Evolutionary conservation across 2,888 invertebrate genomes (phyloP), one percentile per base, ranked within the genome.

Genomic region (Anticlea derivata): DNA sequence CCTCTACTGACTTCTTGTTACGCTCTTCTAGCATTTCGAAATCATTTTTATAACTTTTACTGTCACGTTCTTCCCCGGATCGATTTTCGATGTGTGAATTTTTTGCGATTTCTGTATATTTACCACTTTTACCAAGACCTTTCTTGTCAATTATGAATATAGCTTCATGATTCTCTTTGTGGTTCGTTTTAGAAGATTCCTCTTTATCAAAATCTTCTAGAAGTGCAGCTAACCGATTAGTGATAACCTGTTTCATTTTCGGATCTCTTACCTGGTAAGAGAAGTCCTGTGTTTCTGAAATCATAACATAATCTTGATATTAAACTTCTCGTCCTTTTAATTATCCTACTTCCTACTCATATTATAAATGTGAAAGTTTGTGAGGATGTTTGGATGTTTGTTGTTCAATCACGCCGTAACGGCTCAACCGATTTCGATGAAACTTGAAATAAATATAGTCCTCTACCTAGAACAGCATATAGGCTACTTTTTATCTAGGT

Each of bases 161-260:
- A 12, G 13, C 49, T 44, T 54, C 31, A 8, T 51, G 12, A 2
- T 49, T 49, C 1, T 35, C 8, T 40, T 38, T 39, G 3, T 40
- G 8, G 2, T 41, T 44, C 4, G 1, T 35, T 34, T 29, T 50
- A 1, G 24, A 43, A 1, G 60, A 12, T 46, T 78, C 74, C 54
- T 80, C 78, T 26, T 69, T 68, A 1, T 86, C 86, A 22, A 87
- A 49, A 43, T 81, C 76, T 64, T 86, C 80, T 20, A 88, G 50
- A 12, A 88, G 62, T 17, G 61, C 66, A 1, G 74, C 71, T 23
- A 88, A 54, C 1, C 74, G 70, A 10, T 67, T 73, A 0, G 77
- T 78, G 0, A 88, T 52, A 12, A 80, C 63, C 11, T 70, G 73
- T 57, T 84, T 85, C 0, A 82, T 54, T 61, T 77, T 78, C 0